Evolutionary conservation across 2,113 vertebrate species (phyloP), one percentile per base, ranked within the genome.

Genomic region (Lanius ludovicianus): DNA sequence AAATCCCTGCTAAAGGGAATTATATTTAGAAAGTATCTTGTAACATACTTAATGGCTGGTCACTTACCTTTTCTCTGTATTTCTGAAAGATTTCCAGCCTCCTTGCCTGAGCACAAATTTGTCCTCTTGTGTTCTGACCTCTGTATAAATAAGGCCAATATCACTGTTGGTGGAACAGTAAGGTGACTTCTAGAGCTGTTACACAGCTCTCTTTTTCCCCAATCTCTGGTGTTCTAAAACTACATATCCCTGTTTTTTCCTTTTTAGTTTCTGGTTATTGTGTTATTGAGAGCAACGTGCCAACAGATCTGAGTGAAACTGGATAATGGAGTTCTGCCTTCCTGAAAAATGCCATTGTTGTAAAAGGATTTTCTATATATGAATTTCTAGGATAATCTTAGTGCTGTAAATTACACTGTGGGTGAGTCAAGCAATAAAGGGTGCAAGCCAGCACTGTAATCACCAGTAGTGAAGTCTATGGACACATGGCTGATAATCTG

Each of bases 11-110:
- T 92, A 41, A 94, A 63, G 62, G 62, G 71, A 93, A 62, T 64
- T 93, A 88, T 86, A 86, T 95, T 97, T 96, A 96, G 94, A 94
- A 90, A 53, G 90, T 91, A 87, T 89, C 85, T 79, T 64, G 68
- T 95, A 91, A 67, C 69, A n/a, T 82, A 49, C 21, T 67, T 94
- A 64, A 60, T 76, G 63, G 60, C 69, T 77, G 35, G 52, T 80
- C 70, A 69, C 78, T 89, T 93, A 88, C 69, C 60, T 93, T 95
- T 60, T 89, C 68, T 87, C 50, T 85, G 74, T 39, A 83, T 53
- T 46, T 78, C 78, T 95, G 73, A 92, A 96, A 81, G 87, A 33
- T 33, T 89, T 94, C 19, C 44, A 80, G 52, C 39, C 35, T 74
- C 31, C 60, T 67, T 70, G 49, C 44, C 19, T 46, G 21, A 63